Evolutionary conservation across 2,797 vertebrate species (phyloP).

Genomic region (Chanos chanos): DNA sequence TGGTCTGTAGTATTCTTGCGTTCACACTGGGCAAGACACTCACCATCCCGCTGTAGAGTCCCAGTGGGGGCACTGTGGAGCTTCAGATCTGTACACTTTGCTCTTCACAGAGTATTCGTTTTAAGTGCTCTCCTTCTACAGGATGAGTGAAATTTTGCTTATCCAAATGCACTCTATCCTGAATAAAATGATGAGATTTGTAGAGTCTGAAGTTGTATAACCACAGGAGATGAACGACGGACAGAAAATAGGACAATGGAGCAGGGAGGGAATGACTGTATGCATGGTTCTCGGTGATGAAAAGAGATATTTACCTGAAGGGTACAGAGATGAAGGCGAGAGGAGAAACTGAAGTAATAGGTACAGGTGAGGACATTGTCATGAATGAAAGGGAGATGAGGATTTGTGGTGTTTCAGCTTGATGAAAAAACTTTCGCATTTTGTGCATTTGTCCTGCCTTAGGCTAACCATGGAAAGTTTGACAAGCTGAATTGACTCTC

Average conservation of each 20-base stretch:
- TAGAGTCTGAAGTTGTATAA: too few species aligned
- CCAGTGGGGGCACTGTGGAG: too few species aligned
- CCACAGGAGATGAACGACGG: too few species aligned
- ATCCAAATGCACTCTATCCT: too few species aligned
- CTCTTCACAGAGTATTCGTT: too few species aligned
- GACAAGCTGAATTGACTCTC: slow-evolving; percentile 13
- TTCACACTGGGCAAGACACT: too few species aligned
- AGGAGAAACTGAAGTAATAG: not conserved
- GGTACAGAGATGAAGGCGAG: not conserved
- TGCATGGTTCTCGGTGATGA: not conserved
- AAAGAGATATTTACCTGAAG: slow-evolving; percentile 7
- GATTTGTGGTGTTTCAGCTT: slow-evolving; percentile 10
- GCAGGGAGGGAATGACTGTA: not conserved
- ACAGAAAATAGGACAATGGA: not conserved
- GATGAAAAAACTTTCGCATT: slow-evolving; percentile 16
- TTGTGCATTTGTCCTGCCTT: slow-evolving; percentile 8
- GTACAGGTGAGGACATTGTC: not conserved
- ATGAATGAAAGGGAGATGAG: slow-evolving; percentile 8
- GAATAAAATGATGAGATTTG: too few species aligned
- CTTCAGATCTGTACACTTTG: too few species aligned
- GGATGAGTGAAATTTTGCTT: too few species aligned
- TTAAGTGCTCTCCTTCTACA: too few species aligned
- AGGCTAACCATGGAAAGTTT: slow-evolving; percentile 5
- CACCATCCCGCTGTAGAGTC: too few species aligned
- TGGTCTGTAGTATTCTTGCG: too few species aligned